These are phyloP conservation scores for Catocala fraxini DNA, from an alignment of 2,888 invertebrate genomes.

Conservation along the genomic window DNA sequence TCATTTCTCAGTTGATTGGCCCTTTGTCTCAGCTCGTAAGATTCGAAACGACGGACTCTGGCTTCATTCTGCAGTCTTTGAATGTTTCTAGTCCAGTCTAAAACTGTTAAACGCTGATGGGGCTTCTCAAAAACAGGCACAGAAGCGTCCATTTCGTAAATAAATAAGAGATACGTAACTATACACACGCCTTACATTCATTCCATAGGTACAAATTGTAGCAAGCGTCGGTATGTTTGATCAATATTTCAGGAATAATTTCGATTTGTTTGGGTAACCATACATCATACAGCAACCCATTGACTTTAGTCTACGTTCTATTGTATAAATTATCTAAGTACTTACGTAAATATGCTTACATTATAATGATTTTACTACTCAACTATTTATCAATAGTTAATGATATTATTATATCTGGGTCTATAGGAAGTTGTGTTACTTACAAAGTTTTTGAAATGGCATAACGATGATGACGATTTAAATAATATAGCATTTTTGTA, in stretches of 20 bases:
- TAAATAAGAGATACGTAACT: background rate
- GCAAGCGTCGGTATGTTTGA: conserved; percentile 18
- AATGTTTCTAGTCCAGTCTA: conserved; percentile 93
- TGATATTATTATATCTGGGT: too few relatives aligned
- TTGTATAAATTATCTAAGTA: too few relatives aligned
- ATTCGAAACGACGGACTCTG: conserved; percentile 89
- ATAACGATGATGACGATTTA: too few relatives aligned
- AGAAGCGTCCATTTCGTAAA: conserved; percentile 72
- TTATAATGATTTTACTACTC: too few relatives aligned
- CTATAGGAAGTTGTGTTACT: too few relatives aligned
- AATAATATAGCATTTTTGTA: too few relatives aligned
- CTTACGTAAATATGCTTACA: too few relatives aligned
- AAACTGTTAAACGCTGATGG: conserved; percentile 88
- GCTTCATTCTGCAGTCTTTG: conserved; percentile 91
- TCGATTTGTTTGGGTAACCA: too few relatives aligned
- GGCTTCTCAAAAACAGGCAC: conserved; percentile 89
- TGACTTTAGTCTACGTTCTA: too few relatives aligned
- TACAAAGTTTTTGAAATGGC: too few relatives aligned
- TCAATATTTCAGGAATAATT: conserved; percentile 12
- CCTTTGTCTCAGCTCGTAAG: conserved; percentile 90
- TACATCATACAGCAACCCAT: too few relatives aligned
- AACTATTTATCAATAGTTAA: too few relatives aligned
- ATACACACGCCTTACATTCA: background rate
- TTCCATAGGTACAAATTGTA: background rate
- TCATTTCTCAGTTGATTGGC: conserved; percentile 92